Base-by-base conservation (phyloP, 2,888 invertebrate species). In the Eupsilia transversa region DNA sequence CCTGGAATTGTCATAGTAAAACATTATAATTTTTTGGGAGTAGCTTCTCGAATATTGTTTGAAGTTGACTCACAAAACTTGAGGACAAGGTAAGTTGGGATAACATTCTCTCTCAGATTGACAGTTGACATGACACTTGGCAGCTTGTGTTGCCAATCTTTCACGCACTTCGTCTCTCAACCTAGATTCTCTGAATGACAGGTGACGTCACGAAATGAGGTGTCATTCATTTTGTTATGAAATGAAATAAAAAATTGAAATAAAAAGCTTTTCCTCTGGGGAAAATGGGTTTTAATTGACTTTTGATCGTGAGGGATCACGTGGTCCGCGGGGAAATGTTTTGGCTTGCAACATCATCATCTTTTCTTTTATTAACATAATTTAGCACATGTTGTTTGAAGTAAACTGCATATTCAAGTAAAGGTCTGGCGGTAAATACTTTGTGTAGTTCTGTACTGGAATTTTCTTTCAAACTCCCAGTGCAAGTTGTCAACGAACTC, bases 121-220 rank as follows among this genome's bases (percentile, higher is more conserved):
- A 35, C 30, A 60, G 69, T 68, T 68, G 78, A 75, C 49, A 52
- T 30, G 17, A 30, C 30, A 56, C 10, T 57, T 57, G 20, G 30
- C 9, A 30, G 30, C 57, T 57, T 20, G 4, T 57, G 57, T 57
- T 57, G 20, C 57, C 30, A 30, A 57, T 30, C 30, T 57, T 57
- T 4, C 30, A 30, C 30, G 30, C 30, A 20, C 20, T 57, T 20
- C 56, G 9, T 57, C 56, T 30, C 17, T 56, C 7, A 41, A 41
- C 41, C 2, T 14, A 2, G 12, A 41, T 41, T 41, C 41, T 41
- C 41, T 41, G 2, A 56, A 56, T 17, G 7, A 7, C 56, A 20
- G 56, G 9, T 56, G 56, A 27, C 17, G 17, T 56, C 27, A n/a
- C n/a, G 30, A 20, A 27, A 56, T 1, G 4, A 30, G 1, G 20